Percentiles rank a stretch among this genome's conserved stretches.
Evolutionary conservation across 2,797 vertebrate species (phyloP).

Genomic region (Neosalanx taihuensis): DNA sequence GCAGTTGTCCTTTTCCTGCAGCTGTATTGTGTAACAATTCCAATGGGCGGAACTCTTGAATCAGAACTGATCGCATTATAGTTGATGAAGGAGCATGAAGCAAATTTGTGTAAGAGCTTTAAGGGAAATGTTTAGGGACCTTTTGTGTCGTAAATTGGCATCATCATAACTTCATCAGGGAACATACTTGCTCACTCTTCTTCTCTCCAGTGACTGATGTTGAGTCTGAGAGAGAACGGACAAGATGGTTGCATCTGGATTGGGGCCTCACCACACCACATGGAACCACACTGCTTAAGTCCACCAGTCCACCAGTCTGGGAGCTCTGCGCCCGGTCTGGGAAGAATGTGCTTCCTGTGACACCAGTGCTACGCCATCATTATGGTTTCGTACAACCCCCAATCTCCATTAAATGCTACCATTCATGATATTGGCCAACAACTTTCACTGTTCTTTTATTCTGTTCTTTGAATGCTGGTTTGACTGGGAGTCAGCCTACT

Average conservation of each 20-base stretch:
- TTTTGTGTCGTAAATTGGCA: neutral
- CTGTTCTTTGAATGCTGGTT: conserved; percentile 40
- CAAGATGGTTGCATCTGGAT: conserved; percentile 36
- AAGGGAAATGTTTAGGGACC: conserved; percentile 19
- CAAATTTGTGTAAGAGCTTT: conserved; percentile 34
- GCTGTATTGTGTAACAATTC: conserved; percentile 56
- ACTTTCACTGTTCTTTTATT: conserved; percentile 40
- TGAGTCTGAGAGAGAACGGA: conserved; percentile 27
- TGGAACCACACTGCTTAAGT: conserved; percentile 25
- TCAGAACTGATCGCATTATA: conserved; percentile 35
- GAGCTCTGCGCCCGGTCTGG: conserved; percentile 60
- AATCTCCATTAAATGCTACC: conserved; percentile 61
- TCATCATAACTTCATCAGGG: neutral
- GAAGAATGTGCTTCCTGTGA: conserved; percentile 59
- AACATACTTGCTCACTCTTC: neutral
- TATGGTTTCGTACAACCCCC: conserved; percentile 48
- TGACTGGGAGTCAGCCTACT: conserved; percentile 31
- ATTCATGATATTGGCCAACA: conserved; percentile 61
- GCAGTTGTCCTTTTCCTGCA: conserved; percentile 18
- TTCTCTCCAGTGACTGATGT: neutral
- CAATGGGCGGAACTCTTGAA: conserved; percentile 57
- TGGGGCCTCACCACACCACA: conserved; percentile 45
- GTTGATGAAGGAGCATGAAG: conserved; percentile 37
- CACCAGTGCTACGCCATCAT: conserved; percentile 54
- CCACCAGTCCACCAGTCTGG: conserved; percentile 42